Evolutionary conservation across 2,113 vertebrate species (phyloP).

Genomic region (Emydura subglobosa): DNA sequence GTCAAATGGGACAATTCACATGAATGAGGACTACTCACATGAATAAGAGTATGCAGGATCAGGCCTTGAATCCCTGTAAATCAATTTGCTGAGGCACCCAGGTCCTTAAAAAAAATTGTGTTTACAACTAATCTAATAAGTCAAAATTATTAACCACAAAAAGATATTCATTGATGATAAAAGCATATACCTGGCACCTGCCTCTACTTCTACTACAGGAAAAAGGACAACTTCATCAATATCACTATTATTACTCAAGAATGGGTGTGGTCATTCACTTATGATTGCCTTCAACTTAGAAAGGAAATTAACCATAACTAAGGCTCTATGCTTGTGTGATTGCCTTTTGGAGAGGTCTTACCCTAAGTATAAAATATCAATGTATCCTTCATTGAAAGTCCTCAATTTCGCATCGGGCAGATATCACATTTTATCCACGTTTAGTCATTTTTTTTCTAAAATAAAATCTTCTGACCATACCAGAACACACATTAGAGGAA

Average conservation of each 20-base stretch:
- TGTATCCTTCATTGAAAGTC: conserved; percentile 53
- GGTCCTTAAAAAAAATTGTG: not conserved
- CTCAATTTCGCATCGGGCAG: conserved; percentile 30
- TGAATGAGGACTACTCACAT: not conserved
- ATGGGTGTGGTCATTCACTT: not conserved
- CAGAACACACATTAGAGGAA: not conserved
- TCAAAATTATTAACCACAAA: not conserved
- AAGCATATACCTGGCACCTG: fast-evolving
- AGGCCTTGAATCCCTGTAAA: not conserved
- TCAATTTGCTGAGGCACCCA: not conserved
- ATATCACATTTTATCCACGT: conserved; percentile 53
- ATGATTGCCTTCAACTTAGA: not conserved
- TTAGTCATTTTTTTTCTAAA: conserved; percentile 31
- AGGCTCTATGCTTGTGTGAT: not conserved
- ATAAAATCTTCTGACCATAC: conserved; percentile 52
- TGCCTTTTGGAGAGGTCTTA: conserved; percentile 19
- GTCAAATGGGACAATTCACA: not conserved
- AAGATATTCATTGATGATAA: not conserved
- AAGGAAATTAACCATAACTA: not conserved
- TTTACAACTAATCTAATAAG: not conserved
- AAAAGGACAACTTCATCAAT: not conserved
- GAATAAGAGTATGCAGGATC: not conserved
- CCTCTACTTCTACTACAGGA: not conserved
- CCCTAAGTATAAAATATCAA: conserved; percentile 17
- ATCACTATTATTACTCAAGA: not conserved